phyloP scores from a whole-genome alignment of 2,113 vertebrate genomes.

The Talpa occidentalis region DNA sequence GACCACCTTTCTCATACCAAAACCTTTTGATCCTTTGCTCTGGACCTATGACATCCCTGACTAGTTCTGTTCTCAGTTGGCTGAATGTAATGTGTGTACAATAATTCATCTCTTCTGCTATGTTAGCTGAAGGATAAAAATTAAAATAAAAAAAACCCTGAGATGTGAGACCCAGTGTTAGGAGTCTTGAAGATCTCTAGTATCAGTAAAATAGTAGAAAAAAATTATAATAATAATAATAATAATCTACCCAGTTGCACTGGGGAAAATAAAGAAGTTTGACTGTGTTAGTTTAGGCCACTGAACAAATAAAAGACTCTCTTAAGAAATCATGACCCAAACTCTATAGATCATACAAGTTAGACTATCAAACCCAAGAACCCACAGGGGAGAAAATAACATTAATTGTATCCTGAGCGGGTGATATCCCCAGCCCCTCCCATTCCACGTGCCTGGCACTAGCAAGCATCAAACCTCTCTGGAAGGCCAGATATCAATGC shows the following conservation, averaged over 20 bases:
- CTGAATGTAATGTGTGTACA: too few relatives aligned
- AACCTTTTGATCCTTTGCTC: too few relatives aligned
- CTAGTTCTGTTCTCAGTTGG: too few relatives aligned
- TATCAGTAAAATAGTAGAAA: not conserved
- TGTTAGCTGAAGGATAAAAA: too few relatives aligned
- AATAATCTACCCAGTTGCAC: not conserved
- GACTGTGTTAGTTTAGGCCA: not conserved
- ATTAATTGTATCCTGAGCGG: not conserved
- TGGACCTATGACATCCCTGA: too few relatives aligned
- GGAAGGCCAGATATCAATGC: not conserved
- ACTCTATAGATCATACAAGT: not conserved
- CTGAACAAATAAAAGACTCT: not conserved
- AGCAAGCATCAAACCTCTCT: not conserved
- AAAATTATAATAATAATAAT: not conserved
- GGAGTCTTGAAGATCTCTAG: not conserved
- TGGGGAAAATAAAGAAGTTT: not conserved
- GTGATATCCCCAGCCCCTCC: not conserved
- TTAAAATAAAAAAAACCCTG: not conserved
- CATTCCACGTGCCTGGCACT: not conserved
- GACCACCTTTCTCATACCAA: too few relatives aligned
- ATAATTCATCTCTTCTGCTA: too few relatives aligned
- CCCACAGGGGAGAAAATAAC: not conserved
- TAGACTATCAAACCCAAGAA: not conserved
- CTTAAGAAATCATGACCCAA: not conserved
- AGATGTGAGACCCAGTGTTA: not conserved